Base-by-base conservation (phyloP, 2,888 invertebrate genomes). In the Trissolcus brochymenae region DNA sequence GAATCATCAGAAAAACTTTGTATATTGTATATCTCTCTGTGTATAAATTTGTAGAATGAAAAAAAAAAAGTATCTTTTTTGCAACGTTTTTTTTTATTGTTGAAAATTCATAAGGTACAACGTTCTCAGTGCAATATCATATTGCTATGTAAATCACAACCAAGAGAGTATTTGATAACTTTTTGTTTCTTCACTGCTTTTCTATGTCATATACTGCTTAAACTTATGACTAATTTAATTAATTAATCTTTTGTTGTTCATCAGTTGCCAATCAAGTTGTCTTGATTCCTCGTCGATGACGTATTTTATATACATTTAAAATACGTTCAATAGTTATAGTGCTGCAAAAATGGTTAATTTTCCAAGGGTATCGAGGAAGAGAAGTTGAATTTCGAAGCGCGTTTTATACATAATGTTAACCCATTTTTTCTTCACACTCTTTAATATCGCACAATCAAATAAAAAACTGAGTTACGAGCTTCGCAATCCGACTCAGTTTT, bases 121-220 rank as follows among this genome's bases (percentile, higher is more conserved):
- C 16, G 71, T 62, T 71, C 71, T 67, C 61, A 53, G 71, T 46
- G 71, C 65, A 67, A 74, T 67, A 70, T 59, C 66, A 65, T 86
- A 86, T 86, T 85, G 85, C 86, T 87, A 86, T 82, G 83, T 87
- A 87, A 87, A 88, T 88, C 87, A 88, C 88, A 88, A 88, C 88
- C 88, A 88, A 86, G 83, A 81, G 88, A 88, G 88, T 88, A 87
- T 87, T 86, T 53, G 60, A 60, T 67, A 40, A 55, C 67, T 51
- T 70, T 60, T 29, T 55, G n/a, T 46, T 55, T 56, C 16, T 46
- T 14, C n/a, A 14, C 16, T 46, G n/a, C 46, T 46, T 46, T n/a
- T 14, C 46, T 46, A 46, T 46, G 4, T 46, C 6, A 43, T 43
- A 43, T 43, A 43, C n/a, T 46, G 16, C 16, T 46, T n/a, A 46